phyloP scores from a whole-genome alignment of 2,888 invertebrate species.

The Clitarchus hookeri region DNA sequence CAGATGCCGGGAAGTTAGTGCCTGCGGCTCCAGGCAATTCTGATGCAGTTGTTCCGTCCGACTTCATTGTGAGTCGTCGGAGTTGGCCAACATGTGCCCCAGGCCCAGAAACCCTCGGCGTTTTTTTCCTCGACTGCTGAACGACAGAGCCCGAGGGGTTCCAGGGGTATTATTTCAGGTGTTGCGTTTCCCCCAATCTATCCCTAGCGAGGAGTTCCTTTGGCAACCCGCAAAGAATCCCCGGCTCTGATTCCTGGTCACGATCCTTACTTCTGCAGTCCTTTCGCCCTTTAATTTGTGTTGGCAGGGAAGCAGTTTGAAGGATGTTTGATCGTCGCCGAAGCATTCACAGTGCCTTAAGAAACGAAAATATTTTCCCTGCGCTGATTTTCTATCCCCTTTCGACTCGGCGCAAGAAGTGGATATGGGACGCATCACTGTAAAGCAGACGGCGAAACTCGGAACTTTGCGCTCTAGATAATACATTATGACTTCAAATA shows the following conservation, averaged over 20 bases:
- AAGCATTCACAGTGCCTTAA: neutral
- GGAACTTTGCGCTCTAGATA: too few species aligned
- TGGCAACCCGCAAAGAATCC: neutral
- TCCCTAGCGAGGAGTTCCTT: neutral
- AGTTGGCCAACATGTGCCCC: neutral
- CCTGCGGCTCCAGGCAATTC: too few species aligned
- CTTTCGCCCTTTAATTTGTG: too few species aligned
- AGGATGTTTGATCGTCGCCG: neutral
- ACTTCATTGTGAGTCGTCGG: neutral
- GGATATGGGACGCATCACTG: neutral
- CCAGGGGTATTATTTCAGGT: neutral
- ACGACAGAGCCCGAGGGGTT: neutral
- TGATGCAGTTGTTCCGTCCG: neutral
- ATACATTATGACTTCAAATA: too few species aligned
- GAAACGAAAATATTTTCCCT: constrained; percentile 14
- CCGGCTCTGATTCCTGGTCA: neutral
- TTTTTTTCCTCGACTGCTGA: neutral
- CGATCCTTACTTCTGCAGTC: neutral
- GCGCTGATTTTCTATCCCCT: neutral
- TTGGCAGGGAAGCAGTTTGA: neutral
- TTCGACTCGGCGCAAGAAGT: neutral
- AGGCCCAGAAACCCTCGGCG: neutral
- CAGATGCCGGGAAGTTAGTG: too few species aligned
- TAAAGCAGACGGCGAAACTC: too few species aligned
- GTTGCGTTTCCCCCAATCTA: neutral